Conservation (phyloP, 2,797 vertebrate species). For the Merluccius polli region DNA sequence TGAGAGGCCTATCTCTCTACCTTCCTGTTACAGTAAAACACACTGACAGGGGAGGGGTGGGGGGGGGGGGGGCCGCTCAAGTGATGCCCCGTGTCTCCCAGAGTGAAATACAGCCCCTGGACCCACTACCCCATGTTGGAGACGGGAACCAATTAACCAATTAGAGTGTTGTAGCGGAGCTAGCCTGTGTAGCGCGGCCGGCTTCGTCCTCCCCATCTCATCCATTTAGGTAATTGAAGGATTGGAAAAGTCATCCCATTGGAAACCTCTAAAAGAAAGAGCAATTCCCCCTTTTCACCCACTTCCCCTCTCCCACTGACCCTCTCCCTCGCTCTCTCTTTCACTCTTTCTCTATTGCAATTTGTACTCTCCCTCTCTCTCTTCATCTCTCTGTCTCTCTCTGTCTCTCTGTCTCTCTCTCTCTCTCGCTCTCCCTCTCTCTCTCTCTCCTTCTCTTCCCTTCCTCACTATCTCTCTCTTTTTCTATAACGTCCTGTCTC, state of each 20-base stretch:
- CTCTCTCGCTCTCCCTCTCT: too few relatives aligned
- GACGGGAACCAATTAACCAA: constrained; percentile 67
- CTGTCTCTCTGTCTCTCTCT: too few relatives aligned
- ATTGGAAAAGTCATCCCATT: constrained; percentile 49
- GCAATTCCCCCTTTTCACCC: constrained; percentile 56
- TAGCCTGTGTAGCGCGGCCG: constrained; percentile 28
- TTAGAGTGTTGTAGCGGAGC: constrained; percentile 47
- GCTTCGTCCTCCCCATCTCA: constrained; percentile 35
- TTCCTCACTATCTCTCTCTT: too few relatives aligned
- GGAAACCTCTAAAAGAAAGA: constrained; percentile 45
- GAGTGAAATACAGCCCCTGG: constrained; percentile 53
- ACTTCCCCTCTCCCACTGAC: constrained; percentile 36
- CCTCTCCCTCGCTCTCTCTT: constrained; percentile 12
- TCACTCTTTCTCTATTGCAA: too few relatives aligned
- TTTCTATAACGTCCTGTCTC: too few relatives aligned
- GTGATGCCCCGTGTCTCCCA: constrained; percentile 34
- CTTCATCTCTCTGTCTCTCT: too few relatives aligned
- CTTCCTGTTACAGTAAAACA: constrained; percentile 13
- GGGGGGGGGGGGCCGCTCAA: constrained; percentile 30
- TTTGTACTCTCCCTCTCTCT: too few relatives aligned
- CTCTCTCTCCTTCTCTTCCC: too few relatives aligned
- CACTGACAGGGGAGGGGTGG: constrained; percentile 50
- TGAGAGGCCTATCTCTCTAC: constrained; percentile 25
- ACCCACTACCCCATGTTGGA: constrained; percentile 33
- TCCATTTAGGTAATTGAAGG: constrained; percentile 72